Base-by-base conservation (phyloP, 2,113 vertebrate species). In the Scomber japonicus region DNA sequence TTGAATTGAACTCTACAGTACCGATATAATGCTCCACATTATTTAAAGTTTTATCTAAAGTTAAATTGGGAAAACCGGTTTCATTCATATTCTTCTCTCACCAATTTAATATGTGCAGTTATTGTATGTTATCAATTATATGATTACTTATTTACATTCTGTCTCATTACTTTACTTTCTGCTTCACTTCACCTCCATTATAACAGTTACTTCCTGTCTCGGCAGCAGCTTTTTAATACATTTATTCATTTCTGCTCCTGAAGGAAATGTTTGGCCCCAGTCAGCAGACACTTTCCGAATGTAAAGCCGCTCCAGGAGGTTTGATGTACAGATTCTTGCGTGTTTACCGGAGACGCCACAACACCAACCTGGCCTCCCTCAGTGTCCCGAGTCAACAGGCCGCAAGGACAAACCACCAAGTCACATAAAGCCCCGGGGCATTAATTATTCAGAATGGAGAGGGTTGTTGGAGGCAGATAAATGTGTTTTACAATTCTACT, bases 381-480 rank as follows among this genome's bases (percentile, higher is more conserved):
- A 2, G 2, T 46, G 73, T 64, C 74, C 66, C 3, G 19, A 83
- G 71, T 78, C 78, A 78, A 80, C 83, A 24, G 56, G 69, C 75
- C 81, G 53, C 75, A 82, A 94, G 90, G 82, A 89, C 85, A 24
- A 68, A 85, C 57, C 68, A 13, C 24, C 71, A 67, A 84, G 83
- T 80, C 66, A 9, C 77, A 84, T 68, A 81, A 73, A 78, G 72
- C 79, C 79, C 83, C 13, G 56, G 31, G 55, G 87, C 87, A 88
- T 93, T 89, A 86, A 94, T 94, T 93, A 95, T 95, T 93, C 88
- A 91, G 74, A 72, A 69, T 54, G 72, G 65, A 66, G 75, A 83
- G 67, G 48, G 61, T 81, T 77, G 87, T 91, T 84, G 59, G 82
- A 60, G 75, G 57, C 84, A 83, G 91, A 94, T 92, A 90, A 92